Conservation (phyloP, 2,888 invertebrate genomes). For the Cephus runcator region DNA sequence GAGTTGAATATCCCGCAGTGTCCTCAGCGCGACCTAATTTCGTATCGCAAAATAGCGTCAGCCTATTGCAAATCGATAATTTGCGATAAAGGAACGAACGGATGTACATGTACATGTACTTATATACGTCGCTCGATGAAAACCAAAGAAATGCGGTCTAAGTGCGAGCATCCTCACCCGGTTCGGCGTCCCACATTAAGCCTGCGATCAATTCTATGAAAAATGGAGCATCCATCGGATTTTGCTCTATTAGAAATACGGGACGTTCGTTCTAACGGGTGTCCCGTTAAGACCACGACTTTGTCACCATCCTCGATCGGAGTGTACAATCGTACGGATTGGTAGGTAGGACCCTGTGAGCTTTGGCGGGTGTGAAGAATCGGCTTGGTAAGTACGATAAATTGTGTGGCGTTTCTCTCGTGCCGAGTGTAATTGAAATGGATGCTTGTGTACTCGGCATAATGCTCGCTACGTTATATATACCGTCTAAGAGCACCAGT, state of each 20-base stretch:
- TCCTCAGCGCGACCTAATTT: background rate
- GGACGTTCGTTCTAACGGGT: background rate
- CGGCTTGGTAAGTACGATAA: conserved; percentile 51
- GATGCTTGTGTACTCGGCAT: conserved; percentile 45
- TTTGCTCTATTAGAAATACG: background rate
- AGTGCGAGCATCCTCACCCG: background rate
- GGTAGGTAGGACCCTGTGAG: conserved; percentile 11
- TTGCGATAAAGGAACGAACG: background rate
- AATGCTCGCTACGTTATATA: conserved; percentile 27
- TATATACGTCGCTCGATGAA: background rate
- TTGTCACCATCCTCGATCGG: background rate
- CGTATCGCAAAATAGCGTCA: background rate
- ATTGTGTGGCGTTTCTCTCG: conserved; percentile 45
- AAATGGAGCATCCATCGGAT: background rate
- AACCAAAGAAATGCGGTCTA: background rate
- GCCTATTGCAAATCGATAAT: conserved; percentile 5
- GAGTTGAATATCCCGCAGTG: background rate
- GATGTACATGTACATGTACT: background rate
- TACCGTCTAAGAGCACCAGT: background rate
- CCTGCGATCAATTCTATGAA: background rate
- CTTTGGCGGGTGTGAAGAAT: conserved; percentile 52
- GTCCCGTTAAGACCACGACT: background rate
- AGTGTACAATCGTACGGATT: background rate
- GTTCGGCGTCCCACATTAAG: background rate
- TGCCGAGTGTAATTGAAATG: conserved; percentile 49